Conservation (phyloP, 2,888 invertebrate species). For the Allophyes oxyacanthae region DNA sequence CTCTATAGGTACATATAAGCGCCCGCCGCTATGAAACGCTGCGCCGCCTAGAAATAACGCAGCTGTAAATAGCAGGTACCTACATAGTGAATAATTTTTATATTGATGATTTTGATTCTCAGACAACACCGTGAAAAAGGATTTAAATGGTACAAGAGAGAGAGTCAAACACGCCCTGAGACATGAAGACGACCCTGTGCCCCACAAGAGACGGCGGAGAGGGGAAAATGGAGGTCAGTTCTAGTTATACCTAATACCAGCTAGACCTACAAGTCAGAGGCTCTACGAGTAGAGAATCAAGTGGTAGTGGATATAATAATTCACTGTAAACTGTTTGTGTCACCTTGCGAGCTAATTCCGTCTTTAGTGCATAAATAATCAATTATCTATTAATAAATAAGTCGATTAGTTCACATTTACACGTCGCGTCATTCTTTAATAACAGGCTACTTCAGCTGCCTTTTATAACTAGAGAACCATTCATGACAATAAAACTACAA, state of each 20-base stretch:
- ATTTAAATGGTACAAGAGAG: constrained; percentile 91
- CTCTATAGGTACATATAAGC: too few species aligned
- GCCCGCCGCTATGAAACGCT: too few species aligned
- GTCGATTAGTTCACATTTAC: background rate
- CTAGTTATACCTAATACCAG: background rate
- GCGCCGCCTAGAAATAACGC: too few species aligned
- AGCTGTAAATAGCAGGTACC: too few species aligned
- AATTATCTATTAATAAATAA: background rate
- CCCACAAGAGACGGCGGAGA: constrained; percentile 90
- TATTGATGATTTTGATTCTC: constrained; percentile 11
- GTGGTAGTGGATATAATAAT: too few species aligned
- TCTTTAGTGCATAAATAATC: constrained; percentile 1
- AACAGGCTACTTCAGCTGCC: background rate
- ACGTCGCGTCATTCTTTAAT: background rate
- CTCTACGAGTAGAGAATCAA: too few species aligned
- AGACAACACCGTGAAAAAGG: constrained; percentile 76
- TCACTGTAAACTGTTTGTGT: too few species aligned
- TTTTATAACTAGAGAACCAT: background rate
- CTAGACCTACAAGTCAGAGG: too few species aligned
- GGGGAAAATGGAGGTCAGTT: constrained; percentile 74
- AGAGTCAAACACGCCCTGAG: constrained; percentile 94
- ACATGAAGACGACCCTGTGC: constrained; percentile 92
- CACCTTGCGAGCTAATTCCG: background rate
- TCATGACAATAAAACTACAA: background rate
- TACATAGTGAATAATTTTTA: too few species aligned